Base-by-base conservation (phyloP, 2,797 vertebrate species). In the Sus cebifrons region DNA sequence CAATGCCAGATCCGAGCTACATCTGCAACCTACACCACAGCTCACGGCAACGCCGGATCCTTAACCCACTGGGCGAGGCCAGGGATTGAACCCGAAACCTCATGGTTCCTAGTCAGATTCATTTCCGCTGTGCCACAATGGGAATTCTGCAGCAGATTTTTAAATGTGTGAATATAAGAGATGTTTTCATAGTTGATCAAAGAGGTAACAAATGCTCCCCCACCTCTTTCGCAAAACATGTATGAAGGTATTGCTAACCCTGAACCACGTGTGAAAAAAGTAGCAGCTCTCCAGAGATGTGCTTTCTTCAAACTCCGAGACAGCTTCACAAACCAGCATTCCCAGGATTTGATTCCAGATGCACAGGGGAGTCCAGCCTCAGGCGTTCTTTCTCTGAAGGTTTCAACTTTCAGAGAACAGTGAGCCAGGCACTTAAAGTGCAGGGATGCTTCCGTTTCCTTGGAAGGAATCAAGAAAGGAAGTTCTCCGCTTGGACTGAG, bases 341-440 rank as follows among this genome's bases (percentile, higher is more conserved):
- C 32, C 40, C 0, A 36, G 70, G 88, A 56, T 29, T 16, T 75
- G 44, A 60, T 58, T 56, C n/a, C 18, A 68, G 87, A 29, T 86
- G 36, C 75, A 36, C 29, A 29, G 52, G 27, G 49, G 18, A 88
- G 77, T 60, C n/a, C 3, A 4, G 54, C 15, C 21, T 62, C 25
- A 36, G 83, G 62, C 44, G 89, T 23, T 29, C 86, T 93, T 83
- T 93, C 86, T 17, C 23, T 0, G 62, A 90, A 94, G 86, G 77
- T 27, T 68, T 87, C 1, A 4, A 52, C 64, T 92, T 93, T 62
- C 83, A 79, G 79, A 60, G 78, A 18, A 67, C 23, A 32, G 32
- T 0, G 5, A 49, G 36, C 77, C 54, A 68, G 21, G 6, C 21
- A 70, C 58, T 65, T 65, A 62, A 49, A 13, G 67, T 54, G 13